phyloP scores from a whole-genome alignment of 1,140 invertebrate species.

The Gonioctena quinquepunctata region DNA sequence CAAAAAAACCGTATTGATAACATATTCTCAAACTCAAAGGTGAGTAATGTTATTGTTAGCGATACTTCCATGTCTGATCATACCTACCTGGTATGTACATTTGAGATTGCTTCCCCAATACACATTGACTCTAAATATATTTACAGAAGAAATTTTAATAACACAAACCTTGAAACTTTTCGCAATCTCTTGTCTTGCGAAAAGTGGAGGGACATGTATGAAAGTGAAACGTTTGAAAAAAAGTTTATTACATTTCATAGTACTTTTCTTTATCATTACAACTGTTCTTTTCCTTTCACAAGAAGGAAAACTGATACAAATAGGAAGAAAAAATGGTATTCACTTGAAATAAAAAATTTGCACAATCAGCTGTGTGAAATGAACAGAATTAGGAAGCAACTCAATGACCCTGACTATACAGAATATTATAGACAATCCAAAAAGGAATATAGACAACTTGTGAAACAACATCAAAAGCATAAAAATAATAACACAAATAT shows the following conservation, averaged over 20 bases:
- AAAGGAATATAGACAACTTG: not conserved
- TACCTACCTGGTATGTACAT: not conserved
- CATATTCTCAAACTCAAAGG: not conserved
- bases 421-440: not conserved
- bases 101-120: not conserved
- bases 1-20: slow-evolving; percentile 10
- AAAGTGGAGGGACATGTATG: not conserved
- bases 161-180: not conserved
- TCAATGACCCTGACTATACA: too few species aligned
- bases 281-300: not conserved
- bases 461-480: too few species aligned
- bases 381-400: not conserved
- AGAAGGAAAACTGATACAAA: not conserved
- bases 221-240: not conserved
- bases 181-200: not conserved
- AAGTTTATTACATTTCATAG: not conserved
- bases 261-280: not conserved
- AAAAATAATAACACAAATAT: too few species aligned
- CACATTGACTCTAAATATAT: not conserved
- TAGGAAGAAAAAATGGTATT: not conserved
- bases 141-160: not conserved
- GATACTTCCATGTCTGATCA: not conserved
- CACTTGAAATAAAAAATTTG: not conserved
- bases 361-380: not conserved
- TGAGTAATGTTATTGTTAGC: slow-evolving; percentile 1